Conservation (phyloP, 2,888 invertebrate species). For the Drosophila heteroneura region DNA sequence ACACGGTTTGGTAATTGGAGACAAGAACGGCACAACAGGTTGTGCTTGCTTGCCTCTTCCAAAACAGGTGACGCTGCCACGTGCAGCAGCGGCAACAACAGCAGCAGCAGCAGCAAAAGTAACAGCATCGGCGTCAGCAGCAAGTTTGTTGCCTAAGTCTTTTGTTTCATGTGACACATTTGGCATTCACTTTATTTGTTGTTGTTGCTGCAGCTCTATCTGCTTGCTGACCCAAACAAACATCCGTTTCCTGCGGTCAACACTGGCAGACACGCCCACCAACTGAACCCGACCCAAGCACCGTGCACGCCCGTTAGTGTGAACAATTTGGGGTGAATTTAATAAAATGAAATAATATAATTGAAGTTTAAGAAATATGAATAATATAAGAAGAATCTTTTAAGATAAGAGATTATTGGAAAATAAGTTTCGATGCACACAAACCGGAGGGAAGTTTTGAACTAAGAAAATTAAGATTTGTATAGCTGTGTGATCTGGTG, state of each 20-base stretch:
- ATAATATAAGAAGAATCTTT: background rate
- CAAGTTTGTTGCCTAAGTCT: constrained; percentile 72
- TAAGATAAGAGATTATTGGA: background rate
- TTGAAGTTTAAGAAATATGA: background rate
- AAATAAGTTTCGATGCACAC: background rate
- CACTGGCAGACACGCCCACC: constrained; percentile 45
- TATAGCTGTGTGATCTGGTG: background rate
- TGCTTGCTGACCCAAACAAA: constrained; percentile 70
- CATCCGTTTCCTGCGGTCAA: constrained; percentile 74
- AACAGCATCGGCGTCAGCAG: constrained; percentile 15
- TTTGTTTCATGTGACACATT: constrained; percentile 65
- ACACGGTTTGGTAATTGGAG: constrained; percentile 53
- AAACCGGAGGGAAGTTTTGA: background rate
- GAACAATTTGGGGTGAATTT: background rate
- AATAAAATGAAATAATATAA: background rate
- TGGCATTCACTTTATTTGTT: constrained; percentile 12
- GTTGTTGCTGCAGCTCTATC: constrained; percentile 21
- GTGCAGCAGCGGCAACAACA: constrained; percentile 39
- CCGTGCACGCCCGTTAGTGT: constrained; percentile 13
- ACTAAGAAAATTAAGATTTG: background rate
- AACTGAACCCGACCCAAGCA: constrained; percentile 24
- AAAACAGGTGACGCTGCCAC: constrained; percentile 47
- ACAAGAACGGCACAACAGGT: constrained; percentile 60
- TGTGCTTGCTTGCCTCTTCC: constrained; percentile 25
- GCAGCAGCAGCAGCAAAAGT: constrained; percentile 23